These are phyloP conservation scores for Latrodectus hesperus DNA, from an alignment of 2,888 invertebrate genomes.

Conservation along the genomic window DNA sequence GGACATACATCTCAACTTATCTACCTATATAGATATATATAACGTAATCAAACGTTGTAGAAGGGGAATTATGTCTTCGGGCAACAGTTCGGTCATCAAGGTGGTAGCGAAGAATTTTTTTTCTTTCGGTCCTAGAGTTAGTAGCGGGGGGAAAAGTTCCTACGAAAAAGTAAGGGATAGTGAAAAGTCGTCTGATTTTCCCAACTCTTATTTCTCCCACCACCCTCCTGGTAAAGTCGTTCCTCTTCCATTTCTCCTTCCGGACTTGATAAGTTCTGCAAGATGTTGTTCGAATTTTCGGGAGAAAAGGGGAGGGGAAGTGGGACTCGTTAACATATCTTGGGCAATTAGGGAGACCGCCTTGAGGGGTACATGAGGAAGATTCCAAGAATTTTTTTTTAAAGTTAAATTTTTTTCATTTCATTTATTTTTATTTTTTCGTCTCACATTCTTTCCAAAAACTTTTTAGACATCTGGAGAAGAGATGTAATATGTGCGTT, in stretches of 20 bases:
- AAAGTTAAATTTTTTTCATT: background rate
- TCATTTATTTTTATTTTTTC: background rate
- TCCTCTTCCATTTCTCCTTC: slow-evolving; percentile 59
- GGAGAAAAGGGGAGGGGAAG: slow-evolving; percentile 35
- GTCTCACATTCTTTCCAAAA: slow-evolving; percentile 15
- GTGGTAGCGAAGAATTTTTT: slow-evolving; percentile 28
- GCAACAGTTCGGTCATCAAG: slow-evolving; percentile 59
- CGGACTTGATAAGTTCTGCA: slow-evolving; percentile 60
- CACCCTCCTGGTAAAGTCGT: slow-evolving; percentile 35
- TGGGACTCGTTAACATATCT: slow-evolving; percentile 65
- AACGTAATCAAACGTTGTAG: slow-evolving; percentile 40
- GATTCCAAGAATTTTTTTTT: slow-evolving; percentile 58
- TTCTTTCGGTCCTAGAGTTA: background rate
- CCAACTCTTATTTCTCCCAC: slow-evolving; percentile 27
- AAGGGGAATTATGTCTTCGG: slow-evolving; percentile 53
- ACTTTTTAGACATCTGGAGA: slow-evolving; percentile 39
- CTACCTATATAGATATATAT: slow-evolving; percentile 30
- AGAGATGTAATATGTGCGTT: slow-evolving; percentile 8
- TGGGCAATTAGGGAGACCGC: slow-evolving; percentile 65
- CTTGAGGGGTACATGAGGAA: slow-evolving; percentile 39
- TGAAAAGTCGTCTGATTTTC: slow-evolving; percentile 45
- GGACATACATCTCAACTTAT: slow-evolving; percentile 8
- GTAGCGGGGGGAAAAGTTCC: slow-evolving; percentile 19
- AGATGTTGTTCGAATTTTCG: slow-evolving; percentile 67
- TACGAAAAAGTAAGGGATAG: slow-evolving; percentile 40